Percentiles rank a stretch among this genome's conserved stretches.
phyloP scores from a whole-genome alignment of 2,888 invertebrate genomes.

The Melikaiella ostensackeni region DNA sequence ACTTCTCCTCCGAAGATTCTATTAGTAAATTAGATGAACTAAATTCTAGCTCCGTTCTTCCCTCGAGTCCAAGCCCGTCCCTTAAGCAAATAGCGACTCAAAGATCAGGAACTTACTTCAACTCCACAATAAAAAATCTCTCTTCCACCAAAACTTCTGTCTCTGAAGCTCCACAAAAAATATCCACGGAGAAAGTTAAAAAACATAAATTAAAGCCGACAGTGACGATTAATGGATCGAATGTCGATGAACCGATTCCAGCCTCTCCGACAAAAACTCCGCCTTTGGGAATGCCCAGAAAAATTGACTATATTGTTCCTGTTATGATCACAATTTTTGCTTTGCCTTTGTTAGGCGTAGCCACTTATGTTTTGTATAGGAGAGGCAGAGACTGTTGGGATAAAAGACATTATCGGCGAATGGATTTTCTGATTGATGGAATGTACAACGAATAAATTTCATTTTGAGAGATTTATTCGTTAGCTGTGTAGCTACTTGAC shows the following conservation, averaged over 20 bases:
- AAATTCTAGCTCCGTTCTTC: background rate
- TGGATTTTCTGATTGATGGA: slow-evolving; percentile 93
- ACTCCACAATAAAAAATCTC: background rate
- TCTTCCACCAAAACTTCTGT: background rate
- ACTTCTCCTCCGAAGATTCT: background rate
- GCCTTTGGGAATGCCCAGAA: slow-evolving; percentile 65
- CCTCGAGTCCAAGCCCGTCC: background rate
- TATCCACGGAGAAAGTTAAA: slow-evolving; percentile 68
- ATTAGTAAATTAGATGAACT: background rate
- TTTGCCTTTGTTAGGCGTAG: slow-evolving; percentile 85
- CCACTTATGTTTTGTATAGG: slow-evolving; percentile 83
- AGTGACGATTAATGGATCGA: slow-evolving; percentile 78
- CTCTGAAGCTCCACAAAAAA: background rate
- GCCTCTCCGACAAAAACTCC: slow-evolving; percentile 63
- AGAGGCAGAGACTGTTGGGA: slow-evolving; percentile 91
- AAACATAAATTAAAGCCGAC: slow-evolving; percentile 79
- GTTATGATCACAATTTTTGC: slow-evolving; percentile 86
- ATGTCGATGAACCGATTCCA: slow-evolving; percentile 68
- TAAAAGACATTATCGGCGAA: slow-evolving; percentile 90
- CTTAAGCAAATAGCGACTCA: background rate
- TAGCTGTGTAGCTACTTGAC: too few relatives aligned
- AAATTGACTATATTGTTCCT: slow-evolving; percentile 84
- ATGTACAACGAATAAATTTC: slow-evolving; percentile 88
- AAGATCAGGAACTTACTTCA: background rate
- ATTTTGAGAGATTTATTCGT: background rate